Base-by-base conservation (phyloP, 2,113 vertebrate species). In the Grammomys surdaster region DNA sequence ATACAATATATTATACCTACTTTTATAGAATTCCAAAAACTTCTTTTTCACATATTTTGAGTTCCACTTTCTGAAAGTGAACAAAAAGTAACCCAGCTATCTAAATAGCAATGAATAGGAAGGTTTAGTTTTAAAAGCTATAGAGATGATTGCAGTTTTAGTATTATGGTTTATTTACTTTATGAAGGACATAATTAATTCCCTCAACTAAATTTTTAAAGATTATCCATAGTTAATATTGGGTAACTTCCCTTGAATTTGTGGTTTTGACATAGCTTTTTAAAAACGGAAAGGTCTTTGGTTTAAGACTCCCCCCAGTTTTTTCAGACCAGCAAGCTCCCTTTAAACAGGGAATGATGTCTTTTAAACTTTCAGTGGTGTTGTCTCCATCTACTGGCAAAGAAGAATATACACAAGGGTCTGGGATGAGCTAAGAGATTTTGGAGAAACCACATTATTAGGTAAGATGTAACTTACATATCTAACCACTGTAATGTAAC, bases 261-360 rank as follows among this genome's bases (percentile, higher is more conserved):
- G 84, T 96, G 65, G 56, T 94, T 95, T 94, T 92, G 70, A 65
- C 65, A 80, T 82, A 97, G 19, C 48, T 51, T 97, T 97, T 92
- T 60, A 28, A 96, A 84, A 70, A 46, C 90, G 73, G 54, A 96
- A 85, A 96, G 95, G 93, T 95, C 94, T 94, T 93, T 93, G 92
- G 94, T 82, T 81, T 88, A 95, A 91, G 94, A 88, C 87, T 95
- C 94, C 85, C 80, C 97, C 80, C 82, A 95, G 94, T 95, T 97
- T 98, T 96, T 98, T 96, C 97, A 95, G 60, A 89, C 97, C 92
- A 97, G 95, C 63, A 36, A 91, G 93, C 94, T 97, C 96, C 96
- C 95, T 97, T 93, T 98, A 98, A 98, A 98, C 98, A 98, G 98
- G 98, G 98, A 98, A 95, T 95, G 96, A 94, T 98, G 97, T 95